Percentiles rank a stretch among this genome's conserved stretches.
Conservation (phyloP, 2,797 vertebrate species). For the Halcyon leucocephala region DNA sequence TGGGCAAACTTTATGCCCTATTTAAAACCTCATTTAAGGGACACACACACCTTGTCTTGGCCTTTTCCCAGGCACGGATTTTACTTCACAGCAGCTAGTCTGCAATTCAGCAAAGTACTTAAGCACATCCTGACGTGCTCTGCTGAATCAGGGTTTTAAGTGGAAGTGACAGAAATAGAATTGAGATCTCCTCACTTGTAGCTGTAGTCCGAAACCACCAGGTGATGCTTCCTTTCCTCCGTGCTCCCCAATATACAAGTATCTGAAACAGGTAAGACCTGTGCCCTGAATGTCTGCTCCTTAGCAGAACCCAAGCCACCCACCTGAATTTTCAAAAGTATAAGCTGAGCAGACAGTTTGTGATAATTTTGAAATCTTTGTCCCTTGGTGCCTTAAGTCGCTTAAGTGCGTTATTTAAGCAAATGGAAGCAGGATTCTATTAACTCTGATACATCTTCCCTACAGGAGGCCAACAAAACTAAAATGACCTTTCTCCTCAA, state of each 20-base stretch:
- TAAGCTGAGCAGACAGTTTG: background rate
- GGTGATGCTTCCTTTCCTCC: background rate
- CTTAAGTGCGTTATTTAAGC: background rate
- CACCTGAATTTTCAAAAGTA: background rate
- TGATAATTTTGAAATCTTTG: background rate
- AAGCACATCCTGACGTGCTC: constrained; percentile 5
- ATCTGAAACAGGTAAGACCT: background rate
- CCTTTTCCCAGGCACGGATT: constrained; percentile 25
- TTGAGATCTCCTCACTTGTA: background rate
- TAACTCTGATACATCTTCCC: background rate
- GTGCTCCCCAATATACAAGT: background rate
- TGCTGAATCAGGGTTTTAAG: constrained; percentile 52
- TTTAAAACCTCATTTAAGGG: background rate
- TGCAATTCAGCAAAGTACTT: constrained; percentile 45
- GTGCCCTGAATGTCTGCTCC: background rate
- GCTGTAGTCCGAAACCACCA: background rate
- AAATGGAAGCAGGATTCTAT: background rate
- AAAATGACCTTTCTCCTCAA: background rate
- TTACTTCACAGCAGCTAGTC: background rate
- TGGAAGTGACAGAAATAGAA: constrained; percentile 36
- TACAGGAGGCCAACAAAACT: background rate
- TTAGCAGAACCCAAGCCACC: background rate
- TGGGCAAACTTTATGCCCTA: background rate
- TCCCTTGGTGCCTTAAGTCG: fast-evolving
- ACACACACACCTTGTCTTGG: background rate